Base-by-base conservation (phyloP, 35 echinoderm and acorn worm species). In the Antedon bifida region DNA sequence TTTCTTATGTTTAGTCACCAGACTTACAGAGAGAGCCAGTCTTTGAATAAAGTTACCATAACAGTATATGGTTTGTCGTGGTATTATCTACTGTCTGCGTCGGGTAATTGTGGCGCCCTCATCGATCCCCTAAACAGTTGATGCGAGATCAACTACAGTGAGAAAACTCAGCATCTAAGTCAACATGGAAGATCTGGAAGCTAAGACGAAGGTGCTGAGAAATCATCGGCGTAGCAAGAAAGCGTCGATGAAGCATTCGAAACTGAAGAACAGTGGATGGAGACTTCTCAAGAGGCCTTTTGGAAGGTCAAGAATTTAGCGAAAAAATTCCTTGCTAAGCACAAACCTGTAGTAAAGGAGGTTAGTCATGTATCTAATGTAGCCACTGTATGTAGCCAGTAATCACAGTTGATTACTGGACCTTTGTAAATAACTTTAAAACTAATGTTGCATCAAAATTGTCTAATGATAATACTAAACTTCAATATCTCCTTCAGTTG, bases 381-480 rank as follows among this genome's bases (percentile, higher is more conserved):
- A 64, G 2, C 10, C 51, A 19, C 51, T 64, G 26, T 21, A 16
- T 16, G 51, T 64, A 64, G 10, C 26, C 39, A 64, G 83, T 2
- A 75, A 84, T 73, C 74, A n/a, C 83, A 33, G 35, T 74, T 5
- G 29, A 84, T 75, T 84, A 84, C 26, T 84, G 83, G 83, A 33
- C 33, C 4, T 84, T 84, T 30, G 35, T 84, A 0, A 32, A 33
- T 5, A 84, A 84, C 26, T 84, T 84, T n/a, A 34, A 74, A 75
- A 84, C 64, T 19, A 84, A 84, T 84, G 51, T 84, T 29, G 83
- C 83, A 10, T 34, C 32, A n/a, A 84, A 84, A 73, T 34, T 84
- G 7, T 74, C n/a, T 84, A 46, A 84, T 32, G 32, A 84, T 46
- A 75, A 33, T 33, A 75, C 83, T 12, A 84, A 31, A 33, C 32